These are phyloP conservation scores for Monochamus saltuarius DNA, from an alignment of 1,140 invertebrate species.

Conservation along the genomic window DNA sequence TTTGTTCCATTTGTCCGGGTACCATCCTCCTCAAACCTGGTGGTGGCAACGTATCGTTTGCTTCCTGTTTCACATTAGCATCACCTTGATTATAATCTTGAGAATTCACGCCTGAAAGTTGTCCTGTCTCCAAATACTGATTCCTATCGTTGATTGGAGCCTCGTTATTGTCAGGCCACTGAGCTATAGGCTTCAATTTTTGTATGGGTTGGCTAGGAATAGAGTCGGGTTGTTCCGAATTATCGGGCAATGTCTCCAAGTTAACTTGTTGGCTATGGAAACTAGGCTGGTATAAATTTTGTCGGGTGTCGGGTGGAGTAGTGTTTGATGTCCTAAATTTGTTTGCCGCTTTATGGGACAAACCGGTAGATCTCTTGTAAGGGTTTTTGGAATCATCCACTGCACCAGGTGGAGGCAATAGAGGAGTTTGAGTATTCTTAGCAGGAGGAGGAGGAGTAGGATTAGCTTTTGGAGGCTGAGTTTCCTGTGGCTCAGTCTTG, in stretches of 20 bases:
- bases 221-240: conserved; percentile 62
- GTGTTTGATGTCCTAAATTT: conserved; percentile 31
- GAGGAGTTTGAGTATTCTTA: conserved; percentile 29
- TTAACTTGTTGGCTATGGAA: conserved; percentile 44
- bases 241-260: conserved; percentile 64
- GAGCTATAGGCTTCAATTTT: conserved; percentile 17
- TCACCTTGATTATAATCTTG: conserved; percentile 39
- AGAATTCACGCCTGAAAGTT: conserved; percentile 61
- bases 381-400: conserved; percentile 42
- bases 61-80: conserved; percentile 29
- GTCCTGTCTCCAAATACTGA: conserved; percentile 71
- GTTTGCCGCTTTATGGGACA: conserved; percentile 50
- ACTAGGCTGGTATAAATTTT: conserved; percentile 10
- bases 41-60: conserved; percentile 57
- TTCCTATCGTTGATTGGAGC: conserved; percentile 67
- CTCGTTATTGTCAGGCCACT: conserved; percentile 58
- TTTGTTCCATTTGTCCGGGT: conserved; percentile 62
- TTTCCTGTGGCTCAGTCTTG: conserved; percentile 16
- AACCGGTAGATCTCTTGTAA: conserved; percentile 49
- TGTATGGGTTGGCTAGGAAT: conserved; percentile 22
- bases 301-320: conserved; percentile 20
- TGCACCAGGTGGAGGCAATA: conserved; percentile 24
- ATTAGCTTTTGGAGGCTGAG: conserved; percentile 13
- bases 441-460: conserved; percentile 33
- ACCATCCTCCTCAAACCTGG: conserved; percentile 64